Conservation (phyloP, 2,797 vertebrate species). For the Tadarida brasiliensis region DNA sequence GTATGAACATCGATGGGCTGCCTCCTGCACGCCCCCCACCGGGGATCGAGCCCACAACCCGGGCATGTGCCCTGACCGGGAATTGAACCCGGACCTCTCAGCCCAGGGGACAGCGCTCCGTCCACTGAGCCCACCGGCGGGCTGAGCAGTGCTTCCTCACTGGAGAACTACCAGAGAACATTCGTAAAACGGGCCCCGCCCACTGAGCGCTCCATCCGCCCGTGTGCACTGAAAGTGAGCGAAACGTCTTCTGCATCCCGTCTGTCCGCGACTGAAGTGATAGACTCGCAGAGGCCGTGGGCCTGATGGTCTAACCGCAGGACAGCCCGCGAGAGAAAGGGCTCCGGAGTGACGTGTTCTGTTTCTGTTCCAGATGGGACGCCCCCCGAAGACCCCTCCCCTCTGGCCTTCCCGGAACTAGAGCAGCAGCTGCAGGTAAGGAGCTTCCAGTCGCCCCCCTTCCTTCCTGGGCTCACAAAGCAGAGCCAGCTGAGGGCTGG, state of each 20-base stretch:
- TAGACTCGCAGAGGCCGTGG: background rate
- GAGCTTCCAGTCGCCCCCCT: background rate
- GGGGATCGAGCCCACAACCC: too few relatives aligned
- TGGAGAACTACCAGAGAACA: background rate
- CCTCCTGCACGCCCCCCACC: too few relatives aligned
- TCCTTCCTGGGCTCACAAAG: background rate
- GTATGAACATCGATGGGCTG: too few relatives aligned
- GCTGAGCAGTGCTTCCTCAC: too few relatives aligned
- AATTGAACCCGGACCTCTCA: too few relatives aligned
- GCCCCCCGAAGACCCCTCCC: conserved; percentile 89
- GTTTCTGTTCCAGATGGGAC: conserved; percentile 88
- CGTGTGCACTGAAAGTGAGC: background rate
- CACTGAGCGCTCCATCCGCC: background rate
- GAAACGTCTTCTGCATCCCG: background rate
- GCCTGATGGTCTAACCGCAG: rapidly evolving
- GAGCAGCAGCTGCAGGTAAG: conserved; percentile 97
- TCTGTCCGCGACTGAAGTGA: background rate
- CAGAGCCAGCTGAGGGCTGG: rapidly evolving
- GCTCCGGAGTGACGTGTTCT: background rate
- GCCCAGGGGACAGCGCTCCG: too few relatives aligned
- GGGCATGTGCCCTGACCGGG: too few relatives aligned
- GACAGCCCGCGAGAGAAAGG: background rate
- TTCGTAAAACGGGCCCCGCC: background rate
- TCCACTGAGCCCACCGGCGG: too few relatives aligned
- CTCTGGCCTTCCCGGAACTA: conserved; percentile 93